Base-by-base conservation (phyloP, 1,140 invertebrate genomes). In the Hestina assimilis region DNA sequence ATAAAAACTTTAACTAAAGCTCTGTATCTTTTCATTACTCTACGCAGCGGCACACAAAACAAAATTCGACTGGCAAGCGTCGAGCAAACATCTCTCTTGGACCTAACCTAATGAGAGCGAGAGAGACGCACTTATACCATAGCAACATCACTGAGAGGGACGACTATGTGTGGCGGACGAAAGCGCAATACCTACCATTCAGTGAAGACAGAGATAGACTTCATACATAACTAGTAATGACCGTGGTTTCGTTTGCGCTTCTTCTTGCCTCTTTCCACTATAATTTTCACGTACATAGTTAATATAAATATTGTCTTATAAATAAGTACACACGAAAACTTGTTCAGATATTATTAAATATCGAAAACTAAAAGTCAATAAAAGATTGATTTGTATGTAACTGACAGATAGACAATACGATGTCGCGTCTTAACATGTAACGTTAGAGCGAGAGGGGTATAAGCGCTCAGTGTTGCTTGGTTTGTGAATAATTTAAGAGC, bases 31-130 rank as follows among this genome's bases (percentile, higher is more conserved):
- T 7, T 12, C 23, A 8, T 12, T 67, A 59, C 61, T 64, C 68
- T 70, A 21, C 46, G 17, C 42, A 31, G 11, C 15, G 38, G 19
- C 24, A 63, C 54, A 66, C 58, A 63, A 63, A 61, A 69, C 63
- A 64, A 70, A 67, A 77, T 71, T 69, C 69, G 68, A 75, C 77
- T 81, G 81, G 52, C 77, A 84, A 84, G 63, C 81, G 79, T 80
- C 73, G 58, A 57, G 75, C 75, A 84, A 82, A 82, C 77, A 81
- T 61, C 66, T 50, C 68, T 70, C 75, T 53, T 54, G 35, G 57
- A 69, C 74, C 77, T 80, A 82, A 82, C 81, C 81, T 82, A 84
- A 84, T 84, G 81, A 82, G 79, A 80, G 79, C 59, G 71, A 84
- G 35, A 59, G 75, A 63, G 72, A 83, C 57, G 40, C 15, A 45